Conservation (phyloP, 2,113 vertebrate genomes). For the Hypocryptadius cinnamomeus region DNA sequence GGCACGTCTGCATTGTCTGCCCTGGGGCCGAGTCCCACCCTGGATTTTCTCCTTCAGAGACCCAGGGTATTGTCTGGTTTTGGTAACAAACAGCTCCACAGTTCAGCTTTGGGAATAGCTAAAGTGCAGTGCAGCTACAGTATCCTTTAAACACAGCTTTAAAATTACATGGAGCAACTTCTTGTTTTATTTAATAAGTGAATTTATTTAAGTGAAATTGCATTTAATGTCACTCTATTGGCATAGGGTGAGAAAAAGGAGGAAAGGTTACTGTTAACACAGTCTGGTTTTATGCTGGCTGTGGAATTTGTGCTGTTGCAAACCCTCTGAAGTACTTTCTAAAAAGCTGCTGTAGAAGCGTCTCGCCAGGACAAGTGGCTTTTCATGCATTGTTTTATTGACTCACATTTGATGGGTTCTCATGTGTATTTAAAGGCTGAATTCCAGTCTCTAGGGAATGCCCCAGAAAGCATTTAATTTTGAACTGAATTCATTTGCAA, state of each 20-base stretch:
- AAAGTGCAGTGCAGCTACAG: neutral
- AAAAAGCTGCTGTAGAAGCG: constrained; percentile 27
- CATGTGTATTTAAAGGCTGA: constrained; percentile 61
- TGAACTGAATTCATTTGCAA: constrained; percentile 54
- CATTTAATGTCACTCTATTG: neutral
- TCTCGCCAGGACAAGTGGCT: constrained; percentile 53
- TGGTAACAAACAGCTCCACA: neutral
- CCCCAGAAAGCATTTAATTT: constrained; percentile 50
- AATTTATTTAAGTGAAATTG: neutral
- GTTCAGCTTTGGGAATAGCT: neutral
- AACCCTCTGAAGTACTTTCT: constrained; percentile 46
- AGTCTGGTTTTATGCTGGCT: neutral
- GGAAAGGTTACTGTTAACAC: neutral
- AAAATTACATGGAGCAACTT: neutral
- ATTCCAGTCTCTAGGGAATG: constrained; percentile 58
- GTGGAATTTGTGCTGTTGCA: constrained; percentile 42
- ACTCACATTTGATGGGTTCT: constrained; percentile 56
- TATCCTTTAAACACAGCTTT: neutral
- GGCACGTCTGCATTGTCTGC: neutral
- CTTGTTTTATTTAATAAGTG: neutral
- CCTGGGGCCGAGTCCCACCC: neutral
- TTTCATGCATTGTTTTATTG: constrained; percentile 56
- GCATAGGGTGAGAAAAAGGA: neutral
- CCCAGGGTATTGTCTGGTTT: neutral
- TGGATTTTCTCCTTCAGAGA: neutral